Base-by-base conservation (phyloP, 2,113 vertebrate genomes). In the Etheostoma spectabile region DNA sequence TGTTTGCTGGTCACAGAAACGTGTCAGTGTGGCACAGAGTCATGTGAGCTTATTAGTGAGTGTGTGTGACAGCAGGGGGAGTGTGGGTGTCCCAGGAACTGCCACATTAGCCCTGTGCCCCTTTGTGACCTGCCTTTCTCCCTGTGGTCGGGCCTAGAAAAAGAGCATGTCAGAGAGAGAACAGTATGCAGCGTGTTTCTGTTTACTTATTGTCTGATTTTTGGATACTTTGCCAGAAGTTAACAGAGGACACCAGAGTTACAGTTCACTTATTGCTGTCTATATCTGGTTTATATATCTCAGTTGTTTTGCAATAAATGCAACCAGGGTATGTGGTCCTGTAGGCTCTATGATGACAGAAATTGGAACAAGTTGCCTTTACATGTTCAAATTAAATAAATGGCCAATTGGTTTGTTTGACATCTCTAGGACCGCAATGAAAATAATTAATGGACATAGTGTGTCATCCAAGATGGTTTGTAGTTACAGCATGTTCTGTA, bases 31-130 rank as follows among this genome's bases (percentile, higher is more conserved):
- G 80, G 79, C 79, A 80, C 78, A 61, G 56, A 33, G 79, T 89
- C 89, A 91, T 91, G 89, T 86, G 83, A 94, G 84, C 77, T 79
- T 90, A 92, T 95, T 93, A 94, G 90, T 84, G 82, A 64, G 72
- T 48, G 66, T 72, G 80, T 91, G 87, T 83, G 82, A 88, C 78
- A 77, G 74, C n/a, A 19, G 35, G 11, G 49, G 5, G 16, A 42
- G 55, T 12, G 69, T 67, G 24, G 27, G 18, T 21, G 24, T 68
- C 69, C 80, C n/a, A 12, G 74, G 72, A 73, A 68, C 77, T 67
- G 53, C n/a, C 65, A 81, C 66, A 74, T 81, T 80, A 74, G 57
- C 57, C 74, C 76, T 4, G 55, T 70, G 69, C 69, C 73, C 71
- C 69, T 82, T 72, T 74, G 62, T 86, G 84, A 89, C 79, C 87